phyloP scores from a whole-genome alignment of 2,797 vertebrate genomes.

The Apogon hyalosoma region DNA sequence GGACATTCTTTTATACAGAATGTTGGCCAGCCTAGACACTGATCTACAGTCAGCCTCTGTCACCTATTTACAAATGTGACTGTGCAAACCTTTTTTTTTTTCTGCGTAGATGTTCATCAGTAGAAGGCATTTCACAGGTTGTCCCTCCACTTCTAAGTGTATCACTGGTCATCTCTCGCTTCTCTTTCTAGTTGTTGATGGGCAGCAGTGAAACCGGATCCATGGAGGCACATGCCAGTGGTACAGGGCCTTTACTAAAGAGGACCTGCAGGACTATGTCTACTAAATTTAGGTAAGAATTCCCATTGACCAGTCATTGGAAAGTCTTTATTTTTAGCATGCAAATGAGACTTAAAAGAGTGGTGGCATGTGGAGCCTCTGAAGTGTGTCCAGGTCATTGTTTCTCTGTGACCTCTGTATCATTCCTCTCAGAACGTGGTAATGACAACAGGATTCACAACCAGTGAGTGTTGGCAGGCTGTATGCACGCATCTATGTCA shows the following conservation, averaged over 20 bases:
- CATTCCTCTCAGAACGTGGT: conserved; percentile 26
- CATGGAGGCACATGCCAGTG: conserved; percentile 27
- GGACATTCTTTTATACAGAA: no score
- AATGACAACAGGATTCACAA: conserved; percentile 13
- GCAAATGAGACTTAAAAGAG: conserved; percentile 19
- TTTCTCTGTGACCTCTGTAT: conserved; percentile 31
- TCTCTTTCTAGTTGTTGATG: conserved; percentile 24
- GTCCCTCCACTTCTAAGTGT: background rate
- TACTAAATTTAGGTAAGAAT: conserved; percentile 37
- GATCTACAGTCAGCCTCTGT: background rate
- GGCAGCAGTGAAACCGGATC: conserved; percentile 42
- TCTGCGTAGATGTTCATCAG: background rate
- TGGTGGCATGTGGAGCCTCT: conserved; percentile 8
- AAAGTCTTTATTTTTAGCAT: conserved; percentile 64
- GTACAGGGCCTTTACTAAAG: conserved; percentile 7
- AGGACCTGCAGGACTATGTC: conserved; percentile 13
- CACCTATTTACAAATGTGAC: background rate
- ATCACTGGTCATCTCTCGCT: background rate
- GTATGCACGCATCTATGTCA: conserved; percentile 19
- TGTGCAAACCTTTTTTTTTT: background rate
- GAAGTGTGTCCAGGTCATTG: conserved; percentile 16
- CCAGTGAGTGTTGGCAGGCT: conserved; percentile 13
- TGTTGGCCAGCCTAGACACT: background rate
- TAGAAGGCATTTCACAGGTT: conserved; percentile 4
- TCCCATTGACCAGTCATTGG: conserved; percentile 46